These are phyloP conservation scores for Lamprotornis superbus DNA, from an alignment of 2,113 vertebrate genomes.

Conservation along the genomic window DNA sequence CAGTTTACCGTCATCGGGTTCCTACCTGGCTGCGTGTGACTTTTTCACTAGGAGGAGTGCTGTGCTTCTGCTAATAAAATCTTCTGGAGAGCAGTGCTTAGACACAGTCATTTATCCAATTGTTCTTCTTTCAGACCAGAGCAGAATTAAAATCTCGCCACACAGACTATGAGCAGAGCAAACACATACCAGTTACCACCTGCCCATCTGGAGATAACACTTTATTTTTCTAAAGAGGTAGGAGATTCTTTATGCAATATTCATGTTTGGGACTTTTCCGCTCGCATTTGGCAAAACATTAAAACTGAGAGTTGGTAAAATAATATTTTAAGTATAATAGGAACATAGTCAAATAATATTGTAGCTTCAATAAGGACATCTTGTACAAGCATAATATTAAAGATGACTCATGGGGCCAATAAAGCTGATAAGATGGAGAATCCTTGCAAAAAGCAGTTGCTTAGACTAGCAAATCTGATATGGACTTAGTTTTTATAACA, in stretches of 20 bases:
- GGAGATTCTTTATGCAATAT: neutral
- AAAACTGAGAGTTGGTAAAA: neutral
- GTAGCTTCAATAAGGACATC: neutral
- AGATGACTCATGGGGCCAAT: neutral
- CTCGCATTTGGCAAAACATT: neutral
- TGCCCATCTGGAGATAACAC: neutral
- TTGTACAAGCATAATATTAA: neutral
- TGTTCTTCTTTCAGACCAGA: neutral
- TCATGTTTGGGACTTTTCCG: accelerated
- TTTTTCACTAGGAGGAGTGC: neutral
- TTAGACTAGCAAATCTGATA: neutral
- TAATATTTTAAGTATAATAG: neutral
- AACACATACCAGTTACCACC: neutral
- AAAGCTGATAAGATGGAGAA: neutral
- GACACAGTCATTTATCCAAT: neutral
- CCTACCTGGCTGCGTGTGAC: neutral
- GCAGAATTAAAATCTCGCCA: neutral
- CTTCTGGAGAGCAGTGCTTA: neutral
- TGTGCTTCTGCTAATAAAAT: neutral
- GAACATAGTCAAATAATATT: neutral
- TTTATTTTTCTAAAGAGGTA: neutral
- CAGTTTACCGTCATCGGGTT: accelerated
- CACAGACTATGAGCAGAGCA: neutral
- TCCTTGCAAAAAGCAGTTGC: neutral
- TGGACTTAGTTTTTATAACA: neutral